phyloP scores from a whole-genome alignment of 2,888 invertebrate genomes.

The Lithophane semibrunnea region DNA sequence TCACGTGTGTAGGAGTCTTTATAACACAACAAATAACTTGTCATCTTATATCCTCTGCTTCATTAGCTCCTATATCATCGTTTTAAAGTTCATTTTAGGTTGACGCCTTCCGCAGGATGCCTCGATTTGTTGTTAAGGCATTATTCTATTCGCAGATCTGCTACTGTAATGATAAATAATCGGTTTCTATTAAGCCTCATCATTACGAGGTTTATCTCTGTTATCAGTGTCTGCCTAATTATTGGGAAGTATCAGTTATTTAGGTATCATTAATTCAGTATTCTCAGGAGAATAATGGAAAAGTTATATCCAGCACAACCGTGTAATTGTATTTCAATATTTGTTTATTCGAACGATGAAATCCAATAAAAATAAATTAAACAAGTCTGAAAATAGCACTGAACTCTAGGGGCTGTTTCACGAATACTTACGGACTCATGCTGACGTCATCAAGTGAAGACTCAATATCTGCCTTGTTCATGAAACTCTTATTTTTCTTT shows the following conservation, averaged over 20 bases:
- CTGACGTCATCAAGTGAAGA: slow-evolving; percentile 38
- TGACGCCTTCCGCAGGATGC: slow-evolving; percentile 70
- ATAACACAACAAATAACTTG: slow-evolving; percentile 67
- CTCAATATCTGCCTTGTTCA: slow-evolving; percentile 27
- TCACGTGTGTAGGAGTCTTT: slow-evolving; percentile 81
- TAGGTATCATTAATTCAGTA: not conserved
- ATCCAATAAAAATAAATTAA: slow-evolving; percentile 17
- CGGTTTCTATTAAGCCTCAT: slow-evolving; percentile 45
- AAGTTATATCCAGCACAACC: not conserved
- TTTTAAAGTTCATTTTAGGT: slow-evolving; percentile 61
- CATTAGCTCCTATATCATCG: slow-evolving; percentile 53
- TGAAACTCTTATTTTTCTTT: slow-evolving; percentile 43
- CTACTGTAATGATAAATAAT: slow-evolving; percentile 65
- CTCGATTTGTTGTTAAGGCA: slow-evolving; percentile 71
- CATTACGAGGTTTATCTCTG: slow-evolving; percentile 36
- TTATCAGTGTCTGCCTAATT: slow-evolving; percentile 40
- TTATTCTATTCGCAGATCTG: slow-evolving; percentile 75
- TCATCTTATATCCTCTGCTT: slow-evolving; percentile 61
- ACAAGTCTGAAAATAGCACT: slow-evolving; percentile 32
- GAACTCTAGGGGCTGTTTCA: slow-evolving; percentile 5
- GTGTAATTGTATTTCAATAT: slow-evolving; percentile 17
- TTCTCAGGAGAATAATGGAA: not conserved
- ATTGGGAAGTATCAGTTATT: slow-evolving; percentile 2
- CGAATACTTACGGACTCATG: slow-evolving; percentile 30
- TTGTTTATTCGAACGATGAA: slow-evolving; percentile 24